Evolutionary conservation across 2,888 invertebrate genomes (phyloP).

Genomic region (Drosophila yooni): DNA sequence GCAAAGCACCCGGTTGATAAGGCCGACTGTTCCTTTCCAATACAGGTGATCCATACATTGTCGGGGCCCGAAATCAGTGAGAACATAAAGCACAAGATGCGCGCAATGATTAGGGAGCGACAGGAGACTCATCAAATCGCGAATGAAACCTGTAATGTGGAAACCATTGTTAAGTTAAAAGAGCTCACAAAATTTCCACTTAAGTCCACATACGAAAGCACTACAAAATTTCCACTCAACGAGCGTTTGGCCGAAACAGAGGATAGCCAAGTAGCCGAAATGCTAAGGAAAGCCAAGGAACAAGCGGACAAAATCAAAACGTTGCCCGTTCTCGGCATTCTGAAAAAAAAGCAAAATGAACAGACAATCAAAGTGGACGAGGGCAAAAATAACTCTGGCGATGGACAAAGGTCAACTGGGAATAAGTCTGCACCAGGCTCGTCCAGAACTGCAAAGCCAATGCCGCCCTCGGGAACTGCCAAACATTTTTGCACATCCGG

Average conservation of each 20-base stretch:
- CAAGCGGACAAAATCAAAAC: background rate
- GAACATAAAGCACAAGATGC: background rate
- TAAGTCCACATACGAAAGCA: background rate
- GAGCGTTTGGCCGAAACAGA: slow-evolving; percentile 35
- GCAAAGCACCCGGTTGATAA: background rate
- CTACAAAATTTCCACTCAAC: slow-evolving; percentile 36
- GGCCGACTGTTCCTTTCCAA: background rate
- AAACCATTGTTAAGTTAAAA: background rate
- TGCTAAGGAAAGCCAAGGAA: slow-evolving; percentile 17
- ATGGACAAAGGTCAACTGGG: background rate
- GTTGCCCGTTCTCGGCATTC: background rate
- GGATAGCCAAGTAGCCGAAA: slow-evolving; percentile 26
- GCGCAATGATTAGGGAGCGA: background rate
- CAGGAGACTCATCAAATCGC: background rate
- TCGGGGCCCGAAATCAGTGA: background rate
- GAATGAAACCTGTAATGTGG: background rate
- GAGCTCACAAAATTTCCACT: slow-evolving; percentile 26
- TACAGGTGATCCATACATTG: background rate
- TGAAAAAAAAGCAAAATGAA: background rate
- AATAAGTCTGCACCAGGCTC: background rate
- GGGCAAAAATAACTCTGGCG: background rate
- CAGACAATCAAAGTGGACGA: background rate
- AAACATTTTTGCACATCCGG: slow-evolving; percentile 18
- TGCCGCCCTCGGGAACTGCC: background rate
- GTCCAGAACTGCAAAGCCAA: background rate